Evolutionary conservation across 64 coral and sea anemone species (phyloP).

Genomic region (Hydrozoanthus tunicans): DNA sequence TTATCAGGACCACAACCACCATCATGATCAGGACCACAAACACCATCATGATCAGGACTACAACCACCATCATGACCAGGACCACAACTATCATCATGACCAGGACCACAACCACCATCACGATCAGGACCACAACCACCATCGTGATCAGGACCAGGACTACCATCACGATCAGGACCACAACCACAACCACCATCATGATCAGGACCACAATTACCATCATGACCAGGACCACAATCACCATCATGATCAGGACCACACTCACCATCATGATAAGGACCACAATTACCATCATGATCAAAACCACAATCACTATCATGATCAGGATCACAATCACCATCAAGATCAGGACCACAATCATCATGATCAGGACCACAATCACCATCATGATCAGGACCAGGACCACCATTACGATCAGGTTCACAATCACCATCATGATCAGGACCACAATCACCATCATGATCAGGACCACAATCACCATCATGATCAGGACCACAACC

Average conservation of each 20-base stretch:
- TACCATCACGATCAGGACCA: no score
- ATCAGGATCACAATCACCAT: background rate
- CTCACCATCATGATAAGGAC: background rate
- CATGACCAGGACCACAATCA: no score
- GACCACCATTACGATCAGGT: background rate
- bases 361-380: background rate
- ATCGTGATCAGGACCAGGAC: no score
- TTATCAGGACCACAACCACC: no score
- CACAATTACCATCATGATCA: background rate
- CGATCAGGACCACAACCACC: no score
- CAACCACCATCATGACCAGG: no score
- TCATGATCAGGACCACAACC: background rate
- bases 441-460: background rate
- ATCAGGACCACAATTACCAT: no score
- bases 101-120: no score
- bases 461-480: background rate
- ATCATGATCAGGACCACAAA: no score
- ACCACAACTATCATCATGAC: no score
- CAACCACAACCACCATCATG: no score
- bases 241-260: background rate
- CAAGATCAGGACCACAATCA: background rate
- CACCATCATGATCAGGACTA: no score
- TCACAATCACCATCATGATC: background rate
- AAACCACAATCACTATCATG: background rate
- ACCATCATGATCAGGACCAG: background rate